Evolutionary conservation across 2,888 invertebrate species (phyloP).

Genomic region (Andrena minutula): DNA sequence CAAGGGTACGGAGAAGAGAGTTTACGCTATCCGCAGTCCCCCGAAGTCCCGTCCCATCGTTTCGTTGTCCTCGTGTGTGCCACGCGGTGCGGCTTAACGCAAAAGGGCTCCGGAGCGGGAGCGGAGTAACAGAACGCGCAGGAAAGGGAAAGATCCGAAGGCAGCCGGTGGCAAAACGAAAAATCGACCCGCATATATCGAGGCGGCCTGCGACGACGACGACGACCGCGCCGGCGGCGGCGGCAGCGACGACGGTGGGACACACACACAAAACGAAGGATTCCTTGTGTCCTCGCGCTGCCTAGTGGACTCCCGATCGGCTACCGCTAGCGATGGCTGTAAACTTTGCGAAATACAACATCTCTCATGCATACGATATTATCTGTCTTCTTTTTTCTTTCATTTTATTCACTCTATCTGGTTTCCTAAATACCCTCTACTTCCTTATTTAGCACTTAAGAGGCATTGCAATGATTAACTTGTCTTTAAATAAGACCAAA

Average conservation of each 20-base stretch:
- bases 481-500: too few relatives aligned
- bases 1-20: slow-evolving; percentile 59
- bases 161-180: slow-evolving; percentile 80
- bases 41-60: slow-evolving; percentile 67
- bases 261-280: slow-evolving; percentile 76
- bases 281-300: slow-evolving; percentile 73
- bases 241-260: slow-evolving; percentile 64
- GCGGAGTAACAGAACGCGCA: slow-evolving; percentile 72
- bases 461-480: neutral
- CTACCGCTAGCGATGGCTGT: slow-evolving; percentile 75
- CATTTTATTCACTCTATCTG: neutral
- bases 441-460: neutral
- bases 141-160: slow-evolving; percentile 80
- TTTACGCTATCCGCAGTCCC: slow-evolving; percentile 78
- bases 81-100: slow-evolving; percentile 83
- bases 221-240: slow-evolving; percentile 66
- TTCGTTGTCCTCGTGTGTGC: slow-evolving; percentile 76
- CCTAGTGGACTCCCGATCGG: slow-evolving; percentile 76
- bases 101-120: slow-evolving; percentile 77
- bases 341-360: slow-evolving; percentile 45
- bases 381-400: neutral
- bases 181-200: slow-evolving; percentile 81
- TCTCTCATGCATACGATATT: neutral
- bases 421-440: neutral
- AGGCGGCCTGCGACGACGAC: slow-evolving; percentile 73